These are phyloP conservation scores for Gopherus flavomarginatus DNA, from an alignment of 2,113 vertebrate genomes.

Conservation along the genomic window DNA sequence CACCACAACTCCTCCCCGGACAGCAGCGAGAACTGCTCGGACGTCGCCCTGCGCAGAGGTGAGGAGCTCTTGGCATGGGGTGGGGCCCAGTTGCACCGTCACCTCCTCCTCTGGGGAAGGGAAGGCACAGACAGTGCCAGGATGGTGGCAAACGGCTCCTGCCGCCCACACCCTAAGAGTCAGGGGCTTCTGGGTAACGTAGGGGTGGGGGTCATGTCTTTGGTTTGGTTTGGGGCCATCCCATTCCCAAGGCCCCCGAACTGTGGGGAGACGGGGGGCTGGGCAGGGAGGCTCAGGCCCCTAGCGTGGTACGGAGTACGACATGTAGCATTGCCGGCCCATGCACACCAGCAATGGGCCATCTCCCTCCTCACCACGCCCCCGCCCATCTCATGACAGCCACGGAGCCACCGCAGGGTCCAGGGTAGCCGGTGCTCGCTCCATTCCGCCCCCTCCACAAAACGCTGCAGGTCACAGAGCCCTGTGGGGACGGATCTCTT, in stretches of 20 bases:
- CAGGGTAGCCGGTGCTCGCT: neutral
- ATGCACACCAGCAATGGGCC: neutral
- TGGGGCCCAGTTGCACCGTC: rapidly evolving
- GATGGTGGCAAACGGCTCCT: neutral
- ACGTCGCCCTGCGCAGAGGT: constrained; percentile 80
- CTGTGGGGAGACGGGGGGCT: neutral
- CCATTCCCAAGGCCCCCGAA: too few relatives aligned
- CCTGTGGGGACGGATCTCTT: neutral
- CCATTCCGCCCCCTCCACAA: neutral
- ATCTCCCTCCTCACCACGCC: neutral
- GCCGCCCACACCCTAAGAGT: too few relatives aligned
- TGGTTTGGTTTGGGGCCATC: neutral
- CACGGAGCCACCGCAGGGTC: neutral
- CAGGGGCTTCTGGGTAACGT: too few relatives aligned
- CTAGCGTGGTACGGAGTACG: too few relatives aligned
- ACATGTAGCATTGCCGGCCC: too few relatives aligned
- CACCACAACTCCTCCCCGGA: constrained; percentile 84
- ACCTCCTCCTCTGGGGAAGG: neutral
- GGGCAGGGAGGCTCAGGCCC: too few relatives aligned
- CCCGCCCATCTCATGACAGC: neutral
- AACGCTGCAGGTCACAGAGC: neutral
- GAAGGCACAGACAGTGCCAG: neutral
- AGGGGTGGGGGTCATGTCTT: neutral
- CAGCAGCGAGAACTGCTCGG: constrained; percentile 82
- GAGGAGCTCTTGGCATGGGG: neutral